Conservation (phyloP, 1,140 invertebrate species). For the Drosophila takahashii region DNA sequence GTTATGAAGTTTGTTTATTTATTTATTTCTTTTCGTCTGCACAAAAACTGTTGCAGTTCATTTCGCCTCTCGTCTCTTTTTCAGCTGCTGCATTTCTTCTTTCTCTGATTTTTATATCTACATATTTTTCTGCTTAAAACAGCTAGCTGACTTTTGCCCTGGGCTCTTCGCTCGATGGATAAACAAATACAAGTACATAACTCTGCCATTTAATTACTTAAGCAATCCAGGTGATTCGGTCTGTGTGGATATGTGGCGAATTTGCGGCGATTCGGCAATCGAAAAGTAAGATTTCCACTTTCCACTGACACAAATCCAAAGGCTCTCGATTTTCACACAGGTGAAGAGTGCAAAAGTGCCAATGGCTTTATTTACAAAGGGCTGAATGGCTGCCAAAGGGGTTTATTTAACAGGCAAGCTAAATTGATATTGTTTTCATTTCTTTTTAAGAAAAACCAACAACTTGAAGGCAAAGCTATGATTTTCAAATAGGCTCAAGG, state of each 20-base stretch:
- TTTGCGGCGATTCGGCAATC: constrained; percentile 19
- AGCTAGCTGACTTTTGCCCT: constrained; percentile 10
- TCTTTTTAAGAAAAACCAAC: not conserved
- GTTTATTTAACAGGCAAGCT: not conserved
- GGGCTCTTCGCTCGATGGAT: not conserved
- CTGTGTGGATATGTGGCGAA: constrained; percentile 2
- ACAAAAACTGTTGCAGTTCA: constrained; percentile 22
- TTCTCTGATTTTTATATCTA: not conserved
- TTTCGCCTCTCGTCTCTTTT: not conserved
- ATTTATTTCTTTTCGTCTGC: constrained; percentile 22
- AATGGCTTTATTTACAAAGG: not conserved
- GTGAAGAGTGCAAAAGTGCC: not conserved
- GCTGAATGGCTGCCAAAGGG: not conserved
- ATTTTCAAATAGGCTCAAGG: not conserved
- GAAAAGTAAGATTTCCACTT: not conserved
- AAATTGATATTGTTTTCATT: constrained; percentile 1
- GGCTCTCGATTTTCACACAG: not conserved
- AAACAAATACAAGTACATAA: constrained; percentile 12
- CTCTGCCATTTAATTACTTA: constrained; percentile 53
- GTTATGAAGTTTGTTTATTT: constrained; percentile 50
- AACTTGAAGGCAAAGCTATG: not conserved
- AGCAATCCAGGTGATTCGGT: constrained; percentile 21
- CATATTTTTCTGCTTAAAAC: not conserved
- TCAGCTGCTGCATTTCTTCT: not conserved
- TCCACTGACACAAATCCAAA: constrained; percentile 5